Conservation (phyloP, 1,140 invertebrate genomes). For the Venustaconcha ellipsiformis region DNA sequence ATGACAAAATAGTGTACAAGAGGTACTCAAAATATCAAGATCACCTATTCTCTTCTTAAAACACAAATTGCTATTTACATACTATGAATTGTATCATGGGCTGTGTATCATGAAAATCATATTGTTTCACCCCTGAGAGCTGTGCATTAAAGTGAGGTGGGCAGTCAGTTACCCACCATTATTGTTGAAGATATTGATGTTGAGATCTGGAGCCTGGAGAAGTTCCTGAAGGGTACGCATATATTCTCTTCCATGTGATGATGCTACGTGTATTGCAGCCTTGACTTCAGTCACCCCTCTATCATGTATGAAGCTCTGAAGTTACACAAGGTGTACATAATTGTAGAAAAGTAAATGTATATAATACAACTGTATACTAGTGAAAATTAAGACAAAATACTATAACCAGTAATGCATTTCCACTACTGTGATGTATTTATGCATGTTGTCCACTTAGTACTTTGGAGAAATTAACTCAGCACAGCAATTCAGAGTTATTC, state of each 20-base stretch:
- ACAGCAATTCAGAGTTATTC: no score
- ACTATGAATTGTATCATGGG: no score
- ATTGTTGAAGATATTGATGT: constrained; percentile 53
- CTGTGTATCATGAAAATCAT: no score
- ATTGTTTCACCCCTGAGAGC: no score
- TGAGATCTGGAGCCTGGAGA: constrained; percentile 42
- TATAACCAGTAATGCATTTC: background rate
- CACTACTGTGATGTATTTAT: background rate
- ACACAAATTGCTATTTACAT: no score
- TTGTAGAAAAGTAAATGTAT: background rate
- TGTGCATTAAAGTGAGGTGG: background rate
- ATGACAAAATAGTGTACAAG: no score
- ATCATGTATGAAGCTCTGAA: constrained; percentile 28
- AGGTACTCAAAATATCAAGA: no score
- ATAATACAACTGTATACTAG: background rate
- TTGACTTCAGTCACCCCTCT: constrained; percentile 44
- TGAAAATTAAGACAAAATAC: background rate
- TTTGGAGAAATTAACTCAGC: no score
- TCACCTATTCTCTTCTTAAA: no score
- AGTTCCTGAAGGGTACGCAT: constrained; percentile 50
- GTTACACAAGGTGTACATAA: background rate
- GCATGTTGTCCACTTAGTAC: no score
- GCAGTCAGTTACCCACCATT: constrained; percentile 48
- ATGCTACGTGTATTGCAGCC: constrained; percentile 57
- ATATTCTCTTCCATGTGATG: constrained; percentile 48